Percentiles rank a stretch among this genome's conserved stretches.
phyloP scores from a whole-genome alignment of 2,113 vertebrate genomes.

The Diglossa brunneiventris region DNA sequence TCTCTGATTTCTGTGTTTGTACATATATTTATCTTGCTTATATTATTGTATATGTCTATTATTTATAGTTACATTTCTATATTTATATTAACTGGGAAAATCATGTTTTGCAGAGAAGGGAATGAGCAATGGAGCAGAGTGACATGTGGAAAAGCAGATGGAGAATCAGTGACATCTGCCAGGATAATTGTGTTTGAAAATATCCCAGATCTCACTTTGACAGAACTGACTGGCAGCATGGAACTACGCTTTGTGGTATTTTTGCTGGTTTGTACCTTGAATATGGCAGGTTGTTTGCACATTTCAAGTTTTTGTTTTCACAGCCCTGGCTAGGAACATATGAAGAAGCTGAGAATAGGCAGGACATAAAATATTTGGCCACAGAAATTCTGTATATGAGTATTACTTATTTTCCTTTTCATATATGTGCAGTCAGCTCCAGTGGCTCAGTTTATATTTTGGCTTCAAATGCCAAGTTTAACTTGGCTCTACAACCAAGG shows the following conservation, averaged over 20 bases:
- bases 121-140: not conserved
- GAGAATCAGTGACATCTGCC: not conserved
- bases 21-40: fast-evolving
- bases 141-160: not conserved
- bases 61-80: not conserved
- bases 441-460: slow-evolving; percentile 19
- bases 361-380: slow-evolving; percentile 2
- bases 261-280: not conserved
- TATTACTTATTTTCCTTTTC: slow-evolving; percentile 44
- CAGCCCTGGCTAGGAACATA: not conserved
- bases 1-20: not conserved
- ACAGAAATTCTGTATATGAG: slow-evolving; percentile 1
- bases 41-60: not conserved
- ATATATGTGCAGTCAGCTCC: slow-evolving; percentile 35
- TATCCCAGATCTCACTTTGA: not conserved
- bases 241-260: not conserved
- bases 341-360: not conserved
- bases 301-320: not conserved
- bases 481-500: slow-evolving; percentile 29
- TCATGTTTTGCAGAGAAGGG: not conserved
- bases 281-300: not conserved
- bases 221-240: not conserved
- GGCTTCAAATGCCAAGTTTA: slow-evolving; percentile 21
- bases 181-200: not conserved
- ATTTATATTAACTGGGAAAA: not conserved